Base-by-base conservation (phyloP, 2,888 invertebrate species). In the Bembecia ichneumoniformis region DNA sequence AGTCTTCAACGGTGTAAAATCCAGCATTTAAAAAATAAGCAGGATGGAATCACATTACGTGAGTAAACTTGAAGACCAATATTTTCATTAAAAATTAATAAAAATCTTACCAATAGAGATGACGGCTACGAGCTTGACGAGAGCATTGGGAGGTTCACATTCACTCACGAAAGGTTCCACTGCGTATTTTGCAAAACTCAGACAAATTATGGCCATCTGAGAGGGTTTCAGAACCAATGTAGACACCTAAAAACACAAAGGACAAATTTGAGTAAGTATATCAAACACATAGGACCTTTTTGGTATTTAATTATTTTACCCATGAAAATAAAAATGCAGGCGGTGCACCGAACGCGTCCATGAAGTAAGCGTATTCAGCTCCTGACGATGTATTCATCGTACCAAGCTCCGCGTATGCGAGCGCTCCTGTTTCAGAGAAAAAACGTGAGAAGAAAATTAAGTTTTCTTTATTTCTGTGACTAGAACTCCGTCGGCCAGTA, bases 361-460 rank as follows among this genome's bases (percentile, higher is more conserved):
- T 95, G 84, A 96, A 96, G 83, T 97, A 97, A 60, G 96, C 96
- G 89, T 97, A 97, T 82, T 97, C 97, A 57, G 96, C 97, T 58
- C 97, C 97, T 57, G 96, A 96, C 65, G 96, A 95, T 67, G 96
- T 96, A 82, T 97, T 96, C 94, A 97, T 95, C 59, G 97, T 97
- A 70, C 97, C 97, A 77, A 97, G 86, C 88, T 97, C 97, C 66
- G 96, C 96, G 80, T 97, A 97, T 62, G 96, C 93, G 70, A 97
- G 90, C 70, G 97, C 96, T 77, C 97, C 97, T 96, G 69, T 52
- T 40, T 40, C 28, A 28, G 9, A 28, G 28, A 9, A 9, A 28
- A 28, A 28, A 7, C 0, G 0, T 4, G 7, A 1, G 4, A 28
- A 28, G 76, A 71, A 47, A 55, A 49, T 45, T 46, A 43, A 34